Evolutionary conservation across 1,140 invertebrate species (phyloP), one percentile per base, ranked within the genome.

Genomic region (Scaptomyza pallida): DNA sequence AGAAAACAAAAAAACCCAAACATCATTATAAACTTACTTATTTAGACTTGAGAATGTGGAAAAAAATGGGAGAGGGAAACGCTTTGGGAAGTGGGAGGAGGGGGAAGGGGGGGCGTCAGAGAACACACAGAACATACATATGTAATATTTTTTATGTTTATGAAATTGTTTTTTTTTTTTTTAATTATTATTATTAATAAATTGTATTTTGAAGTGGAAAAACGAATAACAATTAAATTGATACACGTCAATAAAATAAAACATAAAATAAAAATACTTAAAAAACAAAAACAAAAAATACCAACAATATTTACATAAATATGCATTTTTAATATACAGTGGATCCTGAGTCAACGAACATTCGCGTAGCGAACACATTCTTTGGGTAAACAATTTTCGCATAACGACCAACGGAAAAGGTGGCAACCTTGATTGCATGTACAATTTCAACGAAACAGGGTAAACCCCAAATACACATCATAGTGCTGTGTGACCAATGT

Each of bases 71-170:
- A 41, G 45, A 44, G 21, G 62, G 35, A 23, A 62, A 45, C 35
- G 37, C 13, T n/a, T 21, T 19, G 10, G 43, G 5, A 26, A n/a
- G n/a, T n/a, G 23, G 5, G 2, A 26, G 23, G 23, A 26, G 21
- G 21, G 21, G n/a, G n/a, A 16, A 37, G 60, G 44, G 69, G 56
- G 67, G 52, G 52, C 76, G 61, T 55, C 26, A 30, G 26, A 65
- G 30, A 78, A 41, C 43, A 57, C 44, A 69, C 26, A 30, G 62
- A 55, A 68, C 56, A 74, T 63, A 73, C 75, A 85, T 71, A 79
- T 85, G 77, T 81, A 85, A 86, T 77, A 86, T 72, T 86, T 80
- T 75, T 77, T 85, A 86, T 86, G 77, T 80, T 86, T 80, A 74
- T 77, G 72, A 71, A 80, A 80, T 81, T 80, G 56, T 81, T 77